Percentiles rank a stretch among this genome's conserved stretches.
Conservation (phyloP, 2,113 vertebrate species). For the Sturnira hondurensis region DNA sequence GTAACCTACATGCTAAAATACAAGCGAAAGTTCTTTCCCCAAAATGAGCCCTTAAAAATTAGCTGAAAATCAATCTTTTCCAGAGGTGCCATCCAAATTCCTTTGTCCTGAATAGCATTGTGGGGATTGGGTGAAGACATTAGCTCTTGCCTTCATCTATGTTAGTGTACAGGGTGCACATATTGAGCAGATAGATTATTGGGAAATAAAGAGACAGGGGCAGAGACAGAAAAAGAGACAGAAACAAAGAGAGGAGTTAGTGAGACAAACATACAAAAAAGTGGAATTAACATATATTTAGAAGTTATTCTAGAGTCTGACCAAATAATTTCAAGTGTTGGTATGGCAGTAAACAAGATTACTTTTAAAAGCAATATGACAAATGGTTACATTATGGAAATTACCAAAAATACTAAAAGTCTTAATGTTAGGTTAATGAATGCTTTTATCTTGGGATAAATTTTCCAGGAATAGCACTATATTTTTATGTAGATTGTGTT, state of each 20-base stretch:
- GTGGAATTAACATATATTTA: not conserved
- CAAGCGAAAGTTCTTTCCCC: not conserved
- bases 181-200: not conserved
- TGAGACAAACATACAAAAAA: not conserved
- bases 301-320: not conserved
- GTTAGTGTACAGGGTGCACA: not conserved
- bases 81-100: not conserved
- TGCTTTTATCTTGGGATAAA: not conserved
- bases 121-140: not conserved
- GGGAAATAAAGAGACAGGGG: not conserved
- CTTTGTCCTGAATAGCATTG: not conserved
- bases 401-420: slow-evolving; percentile 1
- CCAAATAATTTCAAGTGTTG: not conserved
- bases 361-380: not conserved
- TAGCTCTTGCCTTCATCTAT: not conserved
- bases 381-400: not conserved
- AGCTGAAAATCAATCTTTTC: not conserved
- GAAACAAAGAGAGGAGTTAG: not conserved
- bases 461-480: not conserved
- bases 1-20: not conserved
- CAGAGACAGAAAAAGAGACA: not conserved
- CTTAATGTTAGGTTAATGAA: slow-evolving; percentile 22
- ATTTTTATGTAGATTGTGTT: not conserved
- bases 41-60: not conserved
- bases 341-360: not conserved